Conservation (phyloP, 2,797 vertebrate species). For the Catharus ustulatus region DNA sequence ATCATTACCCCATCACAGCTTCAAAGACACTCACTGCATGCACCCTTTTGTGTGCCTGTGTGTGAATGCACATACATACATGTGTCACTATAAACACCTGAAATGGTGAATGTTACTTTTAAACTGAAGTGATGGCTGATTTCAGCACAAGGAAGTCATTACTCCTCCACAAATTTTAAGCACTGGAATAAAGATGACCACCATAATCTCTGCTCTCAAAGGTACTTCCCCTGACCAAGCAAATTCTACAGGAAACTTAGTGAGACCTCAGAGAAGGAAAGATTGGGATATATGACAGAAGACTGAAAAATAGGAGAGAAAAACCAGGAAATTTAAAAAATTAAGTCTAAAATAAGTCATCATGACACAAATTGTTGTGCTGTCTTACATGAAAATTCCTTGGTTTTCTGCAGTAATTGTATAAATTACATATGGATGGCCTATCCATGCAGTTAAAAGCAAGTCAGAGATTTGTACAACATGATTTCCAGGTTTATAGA, state of each 20-base stretch:
- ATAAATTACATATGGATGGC: neutral
- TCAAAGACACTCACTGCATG: conserved; percentile 72
- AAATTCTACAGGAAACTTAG: neutral
- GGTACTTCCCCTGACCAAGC: neutral
- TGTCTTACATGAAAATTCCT: neutral
- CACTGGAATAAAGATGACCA: neutral
- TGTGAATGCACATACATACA: fast-evolving
- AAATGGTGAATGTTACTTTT: conserved; percentile 45
- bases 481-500: neutral
- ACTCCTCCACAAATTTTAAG: neutral
- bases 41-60: neutral
- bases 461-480: neutral
- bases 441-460: neutral
- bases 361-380: neutral
- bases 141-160: neutral
- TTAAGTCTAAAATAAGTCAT: neutral
- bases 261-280: neutral
- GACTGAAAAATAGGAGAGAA: neutral
- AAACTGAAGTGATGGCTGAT: neutral
- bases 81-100: conserved; percentile 46
- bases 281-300: neutral
- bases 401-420: neutral
- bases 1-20: conserved; percentile 76
- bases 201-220: neutral
- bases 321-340: neutral